Percentiles rank a stretch among this genome's conserved stretches.
Conservation (phyloP, 2,888 invertebrate species). For the Coelopa pilipes region DNA sequence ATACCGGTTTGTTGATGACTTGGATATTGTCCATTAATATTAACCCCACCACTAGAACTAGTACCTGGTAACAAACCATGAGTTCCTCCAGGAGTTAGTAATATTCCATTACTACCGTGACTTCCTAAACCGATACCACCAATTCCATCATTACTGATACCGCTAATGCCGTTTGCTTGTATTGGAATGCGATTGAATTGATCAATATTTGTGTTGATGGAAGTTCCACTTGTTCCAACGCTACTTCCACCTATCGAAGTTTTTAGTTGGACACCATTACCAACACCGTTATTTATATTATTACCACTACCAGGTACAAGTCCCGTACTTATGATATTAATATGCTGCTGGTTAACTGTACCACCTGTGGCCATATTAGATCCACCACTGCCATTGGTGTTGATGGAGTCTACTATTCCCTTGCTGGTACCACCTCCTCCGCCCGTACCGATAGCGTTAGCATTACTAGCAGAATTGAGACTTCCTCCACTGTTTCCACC, state of each 20-base stretch:
- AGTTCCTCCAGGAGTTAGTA: slow-evolving; percentile 50
- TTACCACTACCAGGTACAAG: slow-evolving; percentile 46
- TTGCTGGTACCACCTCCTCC: slow-evolving; percentile 41
- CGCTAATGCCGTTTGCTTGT: slow-evolving; percentile 55
- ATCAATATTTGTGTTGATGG: slow-evolving; percentile 66
- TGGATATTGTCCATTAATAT: slow-evolving; percentile 50
- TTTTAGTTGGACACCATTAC: slow-evolving; percentile 49
- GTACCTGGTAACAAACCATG: slow-evolving; percentile 54
- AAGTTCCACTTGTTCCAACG: slow-evolving; percentile 54
- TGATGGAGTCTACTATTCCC: slow-evolving; percentile 53
- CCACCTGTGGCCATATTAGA: slow-evolving; percentile 41
- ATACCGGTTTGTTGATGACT: slow-evolving; percentile 61
- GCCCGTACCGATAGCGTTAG: slow-evolving; percentile 35
- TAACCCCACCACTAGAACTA: slow-evolving; percentile 52
- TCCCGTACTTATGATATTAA: slow-evolving; percentile 50
- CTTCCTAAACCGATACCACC: slow-evolving; percentile 39
- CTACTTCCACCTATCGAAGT: slow-evolving; percentile 49
- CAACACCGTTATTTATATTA: slow-evolving; percentile 44
- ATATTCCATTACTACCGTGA: slow-evolving; percentile 51
- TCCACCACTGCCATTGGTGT: slow-evolving; percentile 56
- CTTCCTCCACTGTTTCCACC: slow-evolving; percentile 49
- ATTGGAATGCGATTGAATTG: slow-evolving; percentile 65
- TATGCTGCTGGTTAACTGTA: slow-evolving; percentile 30
- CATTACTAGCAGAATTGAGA: slow-evolving; percentile 15
- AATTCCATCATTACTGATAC: slow-evolving; percentile 49